phyloP scores from a whole-genome alignment of 2,888 invertebrate genomes.

The Frankliniella intonsa region DNA sequence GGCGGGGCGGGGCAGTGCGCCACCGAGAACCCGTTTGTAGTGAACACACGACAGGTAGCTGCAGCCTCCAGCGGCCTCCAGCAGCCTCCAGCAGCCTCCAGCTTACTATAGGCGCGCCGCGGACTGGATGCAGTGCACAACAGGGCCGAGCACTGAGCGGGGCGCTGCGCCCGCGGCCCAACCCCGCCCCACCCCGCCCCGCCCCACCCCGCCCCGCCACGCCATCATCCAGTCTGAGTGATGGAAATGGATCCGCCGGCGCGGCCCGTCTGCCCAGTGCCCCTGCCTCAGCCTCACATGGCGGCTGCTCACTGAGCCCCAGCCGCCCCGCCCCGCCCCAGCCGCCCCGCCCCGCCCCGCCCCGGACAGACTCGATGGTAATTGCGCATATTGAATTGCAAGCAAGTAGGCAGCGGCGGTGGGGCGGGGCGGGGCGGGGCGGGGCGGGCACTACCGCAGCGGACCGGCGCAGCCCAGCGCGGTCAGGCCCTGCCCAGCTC shows the following conservation, averaged over 20 bases:
- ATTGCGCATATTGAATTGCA: conserved; percentile 26
- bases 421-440: not conserved
- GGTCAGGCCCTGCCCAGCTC: not conserved
- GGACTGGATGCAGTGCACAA: not conserved
- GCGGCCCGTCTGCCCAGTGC: not conserved
- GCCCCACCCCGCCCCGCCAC: not conserved
- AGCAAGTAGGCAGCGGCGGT: not conserved
- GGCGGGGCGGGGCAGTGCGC: not conserved
- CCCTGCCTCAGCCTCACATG: no score
- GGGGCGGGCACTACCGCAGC: not conserved
- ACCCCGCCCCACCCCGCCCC: no score
- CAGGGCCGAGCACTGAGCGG: not conserved
- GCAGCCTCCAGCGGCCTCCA: not conserved
- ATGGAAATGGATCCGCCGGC: conserved; percentile 12
- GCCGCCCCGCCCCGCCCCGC: not conserved
- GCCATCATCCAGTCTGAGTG: conserved; percentile 5
- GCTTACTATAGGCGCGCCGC: not conserved
- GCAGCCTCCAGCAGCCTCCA: not conserved
- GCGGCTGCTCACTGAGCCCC: not conserved
- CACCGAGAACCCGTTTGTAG: not conserved
- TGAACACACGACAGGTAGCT: not conserved
- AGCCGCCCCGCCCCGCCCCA: not conserved
- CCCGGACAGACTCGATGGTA: not conserved
- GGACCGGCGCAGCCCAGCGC: no score
- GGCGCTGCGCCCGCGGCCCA: not conserved